These are phyloP conservation scores for Choristoneura fumiferana DNA, from an alignment of 1,140 invertebrate genomes.

Conservation along the genomic window DNA sequence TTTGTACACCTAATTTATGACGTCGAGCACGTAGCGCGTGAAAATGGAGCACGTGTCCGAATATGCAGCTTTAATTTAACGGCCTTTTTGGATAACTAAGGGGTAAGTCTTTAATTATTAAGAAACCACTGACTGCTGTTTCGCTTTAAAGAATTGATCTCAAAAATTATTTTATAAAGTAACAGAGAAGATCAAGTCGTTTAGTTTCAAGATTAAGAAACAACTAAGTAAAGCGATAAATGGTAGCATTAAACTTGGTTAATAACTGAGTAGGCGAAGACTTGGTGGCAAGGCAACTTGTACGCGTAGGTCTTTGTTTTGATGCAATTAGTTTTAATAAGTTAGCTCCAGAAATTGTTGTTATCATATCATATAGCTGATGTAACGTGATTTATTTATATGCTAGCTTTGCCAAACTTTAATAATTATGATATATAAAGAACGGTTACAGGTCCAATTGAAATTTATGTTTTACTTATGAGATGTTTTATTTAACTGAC, in stretches of 20 bases:
- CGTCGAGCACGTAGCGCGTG: constrained; percentile 2
- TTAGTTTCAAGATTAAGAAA: no score
- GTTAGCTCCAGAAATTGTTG: constrained; percentile 1
- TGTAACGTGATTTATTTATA: neutral
- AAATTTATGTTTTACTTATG: no score
- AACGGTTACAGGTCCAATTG: no score
- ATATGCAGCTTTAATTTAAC: constrained; percentile 16
- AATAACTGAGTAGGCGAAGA: constrained; percentile 4
- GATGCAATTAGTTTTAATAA: constrained; percentile 16
- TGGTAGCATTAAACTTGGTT: constrained; percentile 5
- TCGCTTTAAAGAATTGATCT: constrained; percentile 6
- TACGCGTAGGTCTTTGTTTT: neutral
- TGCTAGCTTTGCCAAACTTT: no score
- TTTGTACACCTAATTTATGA: constrained; percentile 16
- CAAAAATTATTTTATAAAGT: no score
- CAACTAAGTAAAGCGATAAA: neutral
- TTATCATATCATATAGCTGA: neutral
- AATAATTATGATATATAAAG: no score
- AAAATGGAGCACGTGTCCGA: constrained; percentile 8
- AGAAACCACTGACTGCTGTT: neutral
- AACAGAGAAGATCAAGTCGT: no score
- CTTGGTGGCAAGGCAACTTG: constrained; percentile 8
- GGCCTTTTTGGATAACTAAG: constrained; percentile 9
- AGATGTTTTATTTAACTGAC: no score
- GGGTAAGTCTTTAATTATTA: constrained; percentile 17